Evolutionary conservation across 2,888 invertebrate genomes (phyloP).

Genomic region (Blastobasis lacticolella): DNA sequence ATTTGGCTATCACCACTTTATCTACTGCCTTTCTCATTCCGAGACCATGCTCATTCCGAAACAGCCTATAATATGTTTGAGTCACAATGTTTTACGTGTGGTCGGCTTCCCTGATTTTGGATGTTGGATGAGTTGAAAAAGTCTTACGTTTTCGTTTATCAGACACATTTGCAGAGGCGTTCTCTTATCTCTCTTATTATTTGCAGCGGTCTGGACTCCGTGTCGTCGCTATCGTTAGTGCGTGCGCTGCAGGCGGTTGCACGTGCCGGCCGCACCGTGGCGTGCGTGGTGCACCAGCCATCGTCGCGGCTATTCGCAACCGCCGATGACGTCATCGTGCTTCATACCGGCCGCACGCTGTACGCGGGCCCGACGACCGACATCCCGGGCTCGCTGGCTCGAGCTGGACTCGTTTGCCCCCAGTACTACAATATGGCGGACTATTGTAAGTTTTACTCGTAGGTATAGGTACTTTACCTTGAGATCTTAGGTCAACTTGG

Average conservation of each 20-base stretch:
- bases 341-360: slow-evolving; percentile 79
- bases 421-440: slow-evolving; percentile 87
- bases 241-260: slow-evolving; percentile 77
- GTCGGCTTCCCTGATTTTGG: too few relatives aligned
- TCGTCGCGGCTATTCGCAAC: slow-evolving; percentile 82
- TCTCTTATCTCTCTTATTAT: background rate
- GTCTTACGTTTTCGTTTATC: too few relatives aligned
- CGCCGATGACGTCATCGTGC: slow-evolving; percentile 82
- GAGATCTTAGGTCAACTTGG: too few relatives aligned
- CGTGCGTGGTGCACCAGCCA: slow-evolving; percentile 87
- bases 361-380: slow-evolving; percentile 78
- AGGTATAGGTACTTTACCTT: too few relatives aligned
- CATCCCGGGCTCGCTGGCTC: slow-evolving; percentile 74
- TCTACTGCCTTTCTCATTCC: too few relatives aligned
- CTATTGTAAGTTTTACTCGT: slow-evolving; percentile 71
- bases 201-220: slow-evolving; percentile 75
- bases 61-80: too few relatives aligned
- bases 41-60: too few relatives aligned
- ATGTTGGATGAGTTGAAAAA: too few relatives aligned
- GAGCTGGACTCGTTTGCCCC: slow-evolving; percentile 79
- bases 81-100: too few relatives aligned
- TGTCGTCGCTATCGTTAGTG: slow-evolving; percentile 80
- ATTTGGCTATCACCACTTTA: too few relatives aligned
- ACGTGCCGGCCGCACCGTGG: slow-evolving; percentile 78
- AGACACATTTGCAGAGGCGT: too few relatives aligned